Evolutionary conservation across 2,797 vertebrate species (phyloP), one percentile per base, ranked within the genome.

Genomic region (Argyrosomus regius): DNA sequence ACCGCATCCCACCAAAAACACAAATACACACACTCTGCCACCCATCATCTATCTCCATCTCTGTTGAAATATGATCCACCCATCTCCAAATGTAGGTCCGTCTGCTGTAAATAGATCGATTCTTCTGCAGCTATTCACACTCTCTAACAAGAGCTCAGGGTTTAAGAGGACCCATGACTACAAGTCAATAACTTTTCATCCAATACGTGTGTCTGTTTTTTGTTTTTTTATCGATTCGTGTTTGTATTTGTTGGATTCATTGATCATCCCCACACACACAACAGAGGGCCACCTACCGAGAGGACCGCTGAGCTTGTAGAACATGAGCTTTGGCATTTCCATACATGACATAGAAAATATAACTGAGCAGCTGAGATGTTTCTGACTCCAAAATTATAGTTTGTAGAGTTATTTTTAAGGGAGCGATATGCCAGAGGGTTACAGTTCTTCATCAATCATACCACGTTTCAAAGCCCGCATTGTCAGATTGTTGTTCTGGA

Each of bases 321-420:
- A 83, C 83, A 79, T n/a, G 80, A 87, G 72, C 74, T 11, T 14
- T 24, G 85, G 77, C 16, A 72, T 83, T 79, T 78, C 75, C 58
- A 76, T 62, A 56, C 82, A 70, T 66, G 84, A 87, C 85, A 80
- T 1, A 78, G 75, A 84, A 77, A 89, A 85, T 72, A 82, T 53
- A 76, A 58, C 73, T 1, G 62, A 81, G 76, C 87, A 91, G 81
- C 89, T 87, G 91, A 80, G 71, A 88, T 57, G 66, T 80, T 91
- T 86, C 80, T 20, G 69, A 75, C 63, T 78, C 78, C 3, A 1
- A 82, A 87, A 87, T 84, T 58, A 84, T 77, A 78, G 86, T 89
- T 89, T 85, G 71, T 26, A 0, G 43, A 66, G 84, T 83, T 90
- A 84, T 88, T 89, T 87, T 87, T 82, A 72, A 67, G 45, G 24